A percentile compares a stretch with the other conserved stretches of the same genome.
Conservation (phyloP, 2,797 vertebrate species). For the Clarias fuscus region DNA sequence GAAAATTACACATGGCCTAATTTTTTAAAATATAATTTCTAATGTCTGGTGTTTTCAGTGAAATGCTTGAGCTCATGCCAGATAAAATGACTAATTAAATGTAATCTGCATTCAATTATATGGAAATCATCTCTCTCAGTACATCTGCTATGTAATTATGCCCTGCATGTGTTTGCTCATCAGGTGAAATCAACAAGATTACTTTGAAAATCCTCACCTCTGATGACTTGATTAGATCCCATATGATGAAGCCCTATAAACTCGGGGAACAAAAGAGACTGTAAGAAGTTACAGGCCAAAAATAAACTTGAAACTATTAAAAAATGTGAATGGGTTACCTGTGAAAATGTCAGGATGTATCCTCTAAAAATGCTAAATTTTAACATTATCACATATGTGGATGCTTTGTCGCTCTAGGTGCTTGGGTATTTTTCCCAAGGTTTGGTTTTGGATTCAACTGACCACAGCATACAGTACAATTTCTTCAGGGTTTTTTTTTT, state of each 20-base stretch:
- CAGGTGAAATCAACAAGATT: slow-evolving; percentile 63
- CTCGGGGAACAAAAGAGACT: slow-evolving; percentile 36
- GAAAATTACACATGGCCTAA: background rate
- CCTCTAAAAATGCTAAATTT: background rate
- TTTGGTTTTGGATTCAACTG: background rate
- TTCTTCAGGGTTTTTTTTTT: background rate
- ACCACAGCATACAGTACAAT: background rate
- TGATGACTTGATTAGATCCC: slow-evolving; percentile 49
- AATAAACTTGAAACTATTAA: background rate
- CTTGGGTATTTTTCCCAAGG: background rate
- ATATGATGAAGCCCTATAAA: slow-evolving; percentile 24
- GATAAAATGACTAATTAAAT: slow-evolving; percentile 66
- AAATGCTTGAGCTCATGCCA: slow-evolving; percentile 36
- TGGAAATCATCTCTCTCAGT: slow-evolving; percentile 61
- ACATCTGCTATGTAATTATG: slow-evolving; percentile 59
- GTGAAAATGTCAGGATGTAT: background rate
- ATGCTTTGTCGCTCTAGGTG: background rate
- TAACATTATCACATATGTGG: background rate
- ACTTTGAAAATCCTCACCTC: slow-evolving; percentile 48
- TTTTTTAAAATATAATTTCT: background rate
- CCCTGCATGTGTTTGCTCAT: slow-evolving; percentile 62
- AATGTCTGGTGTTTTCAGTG: slow-evolving; percentile 36
- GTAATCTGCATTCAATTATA: slow-evolving; percentile 70
- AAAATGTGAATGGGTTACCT: background rate
- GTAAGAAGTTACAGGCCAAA: slow-evolving; percentile 8